Base-by-base conservation (phyloP, 1,140 invertebrate genomes). In the Aricia agestis region DNA sequence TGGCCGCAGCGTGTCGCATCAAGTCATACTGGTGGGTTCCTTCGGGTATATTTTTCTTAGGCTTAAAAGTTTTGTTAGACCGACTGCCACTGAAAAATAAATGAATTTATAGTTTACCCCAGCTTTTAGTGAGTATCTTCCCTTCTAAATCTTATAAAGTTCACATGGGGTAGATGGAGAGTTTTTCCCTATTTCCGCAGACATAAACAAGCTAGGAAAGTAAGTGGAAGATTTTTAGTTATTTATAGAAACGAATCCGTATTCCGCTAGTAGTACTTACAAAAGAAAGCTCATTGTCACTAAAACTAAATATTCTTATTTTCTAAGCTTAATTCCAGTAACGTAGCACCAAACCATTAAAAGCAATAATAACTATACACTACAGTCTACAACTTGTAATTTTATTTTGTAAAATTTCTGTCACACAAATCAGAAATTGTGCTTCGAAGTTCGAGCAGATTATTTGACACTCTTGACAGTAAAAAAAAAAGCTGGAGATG, bases 1-100 rank as follows among this genome's bases (percentile, higher is more conserved):
- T 99, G 17, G 98, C 98, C 19, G 98, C 98, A 31, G 98, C 99
- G 95, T 99, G 98, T 93, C 99, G 98, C 98, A 99, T 99, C 85
- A 99, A 93, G 88, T 99, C 98, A 96, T 99, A 99, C 85, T 99
- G 98, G 93, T 99, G 98, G 10, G 98, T 99, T 63, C 98, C 98
- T 93, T 99, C 98, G 5, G 98, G 98, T 84, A 99, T 99, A 92
- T 99, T 99, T 89, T 99, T 99, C 92, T 99, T 99, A 74, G 98
- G 98, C 90, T 99, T 99, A 87, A 99, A 99, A 63, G 98, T 98
- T 93, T 98, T 98, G 67, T 97, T 98, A 72, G 97, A 98, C 82
- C 97, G 94, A 90, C 96, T 96, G 84, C 97, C 96, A 93, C 95
- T 95, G 82, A 17, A 89, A 91, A 75, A 63, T 42, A 45, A 67